Percentiles rank a stretch among this genome's conserved stretches.
Conservation (phyloP, 1,140 invertebrate species). For the Diachasma alloeum region DNA sequence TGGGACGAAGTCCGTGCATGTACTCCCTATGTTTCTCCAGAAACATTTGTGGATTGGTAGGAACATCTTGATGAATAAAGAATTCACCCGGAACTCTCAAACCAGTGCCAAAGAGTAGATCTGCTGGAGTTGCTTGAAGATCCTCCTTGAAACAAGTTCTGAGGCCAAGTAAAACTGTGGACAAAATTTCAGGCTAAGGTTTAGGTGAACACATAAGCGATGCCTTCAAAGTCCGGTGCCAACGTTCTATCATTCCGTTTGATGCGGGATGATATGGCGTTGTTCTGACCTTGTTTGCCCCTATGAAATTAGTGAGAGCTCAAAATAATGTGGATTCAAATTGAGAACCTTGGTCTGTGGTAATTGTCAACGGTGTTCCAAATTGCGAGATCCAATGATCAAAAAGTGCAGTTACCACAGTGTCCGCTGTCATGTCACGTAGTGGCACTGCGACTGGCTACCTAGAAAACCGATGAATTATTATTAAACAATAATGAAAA, state of each 20-base stretch:
- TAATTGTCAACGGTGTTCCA: constrained; percentile 39
- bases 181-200: constrained; percentile 15
- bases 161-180: constrained; percentile 31
- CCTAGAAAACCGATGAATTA: constrained; percentile 9
- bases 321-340: constrained; percentile 28
- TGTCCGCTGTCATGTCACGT: constrained; percentile 22
- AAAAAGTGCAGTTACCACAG: constrained; percentile 35
- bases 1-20: neutral
- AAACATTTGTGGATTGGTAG: constrained; percentile 12
- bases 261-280: no score
- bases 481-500: constrained; percentile 26
- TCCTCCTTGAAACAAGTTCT: constrained; percentile 37
- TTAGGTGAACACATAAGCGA: constrained; percentile 29
- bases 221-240: constrained; percentile 29
- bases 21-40: neutral
- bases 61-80: constrained; percentile 26
- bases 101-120: constrained; percentile 44
- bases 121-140: constrained; percentile 42
- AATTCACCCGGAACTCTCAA: constrained; percentile 50
- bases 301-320: constrained; percentile 9
- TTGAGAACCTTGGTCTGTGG: constrained; percentile 21
- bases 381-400: constrained; percentile 50
- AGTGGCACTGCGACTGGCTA: constrained; percentile 57
- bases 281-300: constrained; percentile 21
- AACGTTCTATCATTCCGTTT: constrained; percentile 34